Evolutionary conservation across 2,888 invertebrate species (phyloP), one percentile per base, ranked within the genome.

Genomic region (Petrophora chlorosata): DNA sequence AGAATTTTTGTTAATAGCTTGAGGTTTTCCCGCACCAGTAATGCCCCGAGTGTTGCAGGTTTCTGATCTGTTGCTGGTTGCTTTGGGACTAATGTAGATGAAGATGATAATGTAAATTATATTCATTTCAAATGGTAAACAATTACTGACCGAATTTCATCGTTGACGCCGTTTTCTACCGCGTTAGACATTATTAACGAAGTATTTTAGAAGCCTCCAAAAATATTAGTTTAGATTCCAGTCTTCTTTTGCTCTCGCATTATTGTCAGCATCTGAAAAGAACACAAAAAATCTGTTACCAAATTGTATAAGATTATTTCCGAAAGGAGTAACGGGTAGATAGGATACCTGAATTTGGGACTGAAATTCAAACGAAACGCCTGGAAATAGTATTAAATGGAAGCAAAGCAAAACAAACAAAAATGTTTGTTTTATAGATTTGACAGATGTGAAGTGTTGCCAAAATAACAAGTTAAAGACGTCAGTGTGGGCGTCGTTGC

Each of bases 111-210:
- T n/a, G n/a, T n/a, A n/a, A n/a, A n/a, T n/a, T n/a, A n/a, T n/a
- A n/a, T n/a, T n/a, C n/a, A n/a, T n/a, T n/a, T n/a, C n/a, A n/a
- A 29, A 14, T 14, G 14, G 14, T 3, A 4, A 17, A 13, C 29
- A 35, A 25, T 9, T 53, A 63, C 63, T 79, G 79, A 89, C 88
- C 83, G 79, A 47, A 63, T 65, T 32, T 88, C 88, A 51, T 88
- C 88, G 23, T 70, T 76, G 13, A 83, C 65, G 5, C 85, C 85
- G 50, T 85, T 86, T 69, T 88, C 77, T 14, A 76, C 76, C n/a
- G 76, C 60, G 58, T 75, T 82, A 49, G 88, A 80, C 88, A 88
- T 86, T 56, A 63, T 76, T 46, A 49, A 44, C 55, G 49, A 35
- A 46, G 26, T 60, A 45, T 35, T 29, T 42, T 15, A 35, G 30